Evolutionary conservation across 2,888 invertebrate genomes (phyloP).

Genomic region (Holacanthella duospinosa): DNA sequence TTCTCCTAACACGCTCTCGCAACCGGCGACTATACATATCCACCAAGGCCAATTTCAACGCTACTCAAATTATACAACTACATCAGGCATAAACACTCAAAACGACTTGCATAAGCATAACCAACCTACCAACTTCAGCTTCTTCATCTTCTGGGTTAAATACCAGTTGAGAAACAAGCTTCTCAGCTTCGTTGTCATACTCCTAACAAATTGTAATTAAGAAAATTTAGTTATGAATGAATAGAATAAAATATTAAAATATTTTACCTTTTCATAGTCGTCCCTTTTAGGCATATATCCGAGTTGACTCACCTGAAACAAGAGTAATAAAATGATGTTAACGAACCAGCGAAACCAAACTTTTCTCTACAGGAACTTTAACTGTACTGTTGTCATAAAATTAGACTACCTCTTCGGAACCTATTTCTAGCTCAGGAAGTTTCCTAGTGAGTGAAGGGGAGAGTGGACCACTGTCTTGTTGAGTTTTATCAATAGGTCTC

Average conservation of each 20-base stretch:
- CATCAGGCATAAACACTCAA: background rate
- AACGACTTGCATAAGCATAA: too few species aligned
- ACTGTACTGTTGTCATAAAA: too few species aligned
- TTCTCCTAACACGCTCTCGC: constrained; percentile 74
- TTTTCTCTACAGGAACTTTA: too few species aligned
- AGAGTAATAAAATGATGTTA: background rate
- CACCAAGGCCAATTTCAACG: constrained; percentile 79
- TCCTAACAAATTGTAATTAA: constrained; percentile 54
- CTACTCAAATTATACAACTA: constrained; percentile 43
- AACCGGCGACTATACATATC: constrained; percentile 79
- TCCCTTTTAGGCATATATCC: constrained; percentile 92
- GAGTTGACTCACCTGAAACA: constrained; percentile 47
- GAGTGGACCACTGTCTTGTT: constrained; percentile 64
- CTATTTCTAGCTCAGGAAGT: constrained; percentile 68
- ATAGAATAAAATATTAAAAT: constrained; percentile 5
- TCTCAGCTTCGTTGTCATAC: constrained; percentile 83
- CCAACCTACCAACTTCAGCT: constrained; percentile 60
- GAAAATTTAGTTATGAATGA: background rate
- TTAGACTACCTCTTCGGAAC: constrained; percentile 71
- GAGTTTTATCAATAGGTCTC: constrained; percentile 64
- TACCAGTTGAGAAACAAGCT: constrained; percentile 71
- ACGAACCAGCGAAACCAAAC: too few species aligned
- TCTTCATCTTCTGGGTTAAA: constrained; percentile 75
- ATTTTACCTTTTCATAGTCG: constrained; percentile 77
- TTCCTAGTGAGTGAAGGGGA: constrained; percentile 61